phyloP scores from a whole-genome alignment of 2,888 invertebrate genomes.

The Meandrusa payeni region DNA sequence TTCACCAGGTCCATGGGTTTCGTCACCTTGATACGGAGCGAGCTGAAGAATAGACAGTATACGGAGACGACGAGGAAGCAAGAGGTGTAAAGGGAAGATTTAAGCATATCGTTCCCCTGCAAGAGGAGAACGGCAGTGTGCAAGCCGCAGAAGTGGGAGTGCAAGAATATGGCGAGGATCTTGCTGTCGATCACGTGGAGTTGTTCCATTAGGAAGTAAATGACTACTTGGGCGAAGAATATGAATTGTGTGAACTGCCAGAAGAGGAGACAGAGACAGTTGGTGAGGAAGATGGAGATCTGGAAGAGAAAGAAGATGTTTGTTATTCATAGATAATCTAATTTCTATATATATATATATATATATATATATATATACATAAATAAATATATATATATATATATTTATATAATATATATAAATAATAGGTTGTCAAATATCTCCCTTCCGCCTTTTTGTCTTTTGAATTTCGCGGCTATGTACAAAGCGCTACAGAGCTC shows the following conservation, averaged over 20 bases:
- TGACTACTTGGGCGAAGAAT: conserved; percentile 87
- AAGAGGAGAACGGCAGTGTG: conserved; percentile 61
- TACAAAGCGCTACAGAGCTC: too few species aligned
- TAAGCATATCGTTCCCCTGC: conserved; percentile 71
- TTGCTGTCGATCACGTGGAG: conserved; percentile 71
- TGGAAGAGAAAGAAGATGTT: conserved; percentile 43
- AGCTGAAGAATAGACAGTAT: conserved; percentile 59
- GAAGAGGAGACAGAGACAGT: conserved; percentile 76
- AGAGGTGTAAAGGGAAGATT: conserved; percentile 71
- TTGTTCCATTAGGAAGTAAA: conserved; percentile 86
- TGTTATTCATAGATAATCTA: too few species aligned
- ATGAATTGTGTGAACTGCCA: conserved; percentile 94
- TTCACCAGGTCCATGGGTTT: conserved; percentile 49
- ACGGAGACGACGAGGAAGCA: conserved; percentile 60
- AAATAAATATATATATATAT: not conserved
- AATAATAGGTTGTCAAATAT: conserved; percentile 1
- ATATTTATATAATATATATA: not conserved
- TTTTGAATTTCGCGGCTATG: too few species aligned
- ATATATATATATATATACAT: too few species aligned
- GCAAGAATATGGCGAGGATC: conserved; percentile 54
- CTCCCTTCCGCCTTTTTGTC: too few species aligned
- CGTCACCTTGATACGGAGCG: conserved; percentile 50
- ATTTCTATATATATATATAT: too few species aligned
- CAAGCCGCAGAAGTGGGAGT: conserved; percentile 65
- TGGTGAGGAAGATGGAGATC: conserved; percentile 59